These are phyloP conservation scores for Folsomia candida DNA, from an alignment of 2,888 invertebrate species.

Conservation along the genomic window DNA sequence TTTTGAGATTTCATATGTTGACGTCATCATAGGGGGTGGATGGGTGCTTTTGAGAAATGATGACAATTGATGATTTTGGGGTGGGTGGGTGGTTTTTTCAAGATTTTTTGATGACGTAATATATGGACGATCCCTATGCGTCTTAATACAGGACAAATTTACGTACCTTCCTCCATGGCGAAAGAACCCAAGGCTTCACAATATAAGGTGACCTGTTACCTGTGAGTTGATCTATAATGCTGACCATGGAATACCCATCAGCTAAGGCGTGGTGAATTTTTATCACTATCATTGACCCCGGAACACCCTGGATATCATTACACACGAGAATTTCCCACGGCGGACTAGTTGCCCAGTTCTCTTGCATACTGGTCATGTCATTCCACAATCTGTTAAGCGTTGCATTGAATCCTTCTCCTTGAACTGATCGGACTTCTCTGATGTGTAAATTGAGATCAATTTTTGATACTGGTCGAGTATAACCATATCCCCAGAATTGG, in stretches of 20 bases:
- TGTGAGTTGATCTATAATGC: not conserved
- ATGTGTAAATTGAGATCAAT: not conserved
- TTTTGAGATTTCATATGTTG: too few species aligned
- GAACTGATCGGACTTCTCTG: not conserved
- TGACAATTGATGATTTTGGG: too few species aligned
- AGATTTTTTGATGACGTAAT: too few species aligned
- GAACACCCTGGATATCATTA: not conserved
- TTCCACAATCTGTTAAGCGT: not conserved
- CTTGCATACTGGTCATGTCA: not conserved
- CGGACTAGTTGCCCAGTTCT: not conserved
- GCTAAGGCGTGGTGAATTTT: not conserved
- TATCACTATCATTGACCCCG: not conserved
- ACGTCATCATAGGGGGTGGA: too few species aligned
- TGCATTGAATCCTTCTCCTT: not conserved
- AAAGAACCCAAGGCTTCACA: not conserved
- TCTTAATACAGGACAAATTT: too few species aligned
- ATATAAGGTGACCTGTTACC: not conserved
- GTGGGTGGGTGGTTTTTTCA: too few species aligned
- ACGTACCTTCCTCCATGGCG: not conserved
- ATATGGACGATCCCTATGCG: too few species aligned
- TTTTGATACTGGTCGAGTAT: not conserved
- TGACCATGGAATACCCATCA: not conserved
- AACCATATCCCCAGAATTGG: not conserved
- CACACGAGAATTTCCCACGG: not conserved
- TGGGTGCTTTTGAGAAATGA: too few species aligned